Conservation (phyloP, 2,797 vertebrate species). For the Oreortyx pictus region DNA sequence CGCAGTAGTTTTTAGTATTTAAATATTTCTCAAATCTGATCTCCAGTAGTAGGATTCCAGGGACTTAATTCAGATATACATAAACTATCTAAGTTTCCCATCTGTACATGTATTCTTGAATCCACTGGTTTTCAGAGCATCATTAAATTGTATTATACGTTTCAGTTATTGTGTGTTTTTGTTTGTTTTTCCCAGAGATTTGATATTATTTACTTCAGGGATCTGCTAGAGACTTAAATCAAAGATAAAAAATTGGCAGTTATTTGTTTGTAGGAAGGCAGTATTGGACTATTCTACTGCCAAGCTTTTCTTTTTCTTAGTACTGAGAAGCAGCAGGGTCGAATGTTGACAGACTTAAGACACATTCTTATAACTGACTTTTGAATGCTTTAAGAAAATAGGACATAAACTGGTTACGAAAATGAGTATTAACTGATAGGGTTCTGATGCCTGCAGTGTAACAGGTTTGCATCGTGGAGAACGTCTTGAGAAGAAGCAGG, state of each 20-base stretch:
- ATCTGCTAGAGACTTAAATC: not conserved
- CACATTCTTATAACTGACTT: not conserved
- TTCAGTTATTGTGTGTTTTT: not conserved
- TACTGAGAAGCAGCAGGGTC: not conserved
- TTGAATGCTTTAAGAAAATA: not conserved
- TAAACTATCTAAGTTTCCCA: conserved; percentile 22
- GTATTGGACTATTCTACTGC: not conserved
- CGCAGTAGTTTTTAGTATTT: not conserved
- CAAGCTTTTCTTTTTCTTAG: not conserved
- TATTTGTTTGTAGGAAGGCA: not conserved
- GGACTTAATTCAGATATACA: conserved; percentile 49
- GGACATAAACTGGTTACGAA: not conserved
- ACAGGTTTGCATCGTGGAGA: not conserved
- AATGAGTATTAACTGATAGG: not conserved
- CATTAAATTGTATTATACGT: not conserved
- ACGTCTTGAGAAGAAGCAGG: not conserved
- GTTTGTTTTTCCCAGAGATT: not conserved
- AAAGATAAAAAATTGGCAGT: not conserved
- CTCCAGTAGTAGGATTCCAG: conserved; percentile 37
- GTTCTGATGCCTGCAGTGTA: not conserved
- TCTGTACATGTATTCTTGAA: conserved; percentile 9
- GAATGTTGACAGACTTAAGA: not conserved
- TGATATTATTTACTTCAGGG: not conserved
- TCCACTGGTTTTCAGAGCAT: not conserved
- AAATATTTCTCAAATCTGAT: conserved; percentile 42